These are phyloP conservation scores for Hypotaenidia philippensis DNA, from an alignment of 2,797 vertebrate species.

Conservation along the genomic window DNA sequence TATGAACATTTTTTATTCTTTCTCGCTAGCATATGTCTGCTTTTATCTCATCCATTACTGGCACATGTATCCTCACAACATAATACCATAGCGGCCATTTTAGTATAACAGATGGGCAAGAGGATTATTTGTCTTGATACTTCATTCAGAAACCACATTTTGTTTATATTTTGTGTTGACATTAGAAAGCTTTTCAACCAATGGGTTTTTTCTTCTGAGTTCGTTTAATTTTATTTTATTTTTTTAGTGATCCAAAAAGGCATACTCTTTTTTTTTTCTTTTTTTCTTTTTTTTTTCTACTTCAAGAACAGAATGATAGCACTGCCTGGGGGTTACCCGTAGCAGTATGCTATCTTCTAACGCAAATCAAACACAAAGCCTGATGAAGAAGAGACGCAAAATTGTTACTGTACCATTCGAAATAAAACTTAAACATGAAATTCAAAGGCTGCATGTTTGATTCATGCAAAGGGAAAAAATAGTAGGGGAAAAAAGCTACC, in stretches of 20 bases:
- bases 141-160: constrained; percentile 67
- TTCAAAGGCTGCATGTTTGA: constrained; percentile 34
- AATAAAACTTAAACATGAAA: constrained; percentile 9
- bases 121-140: constrained; percentile 65
- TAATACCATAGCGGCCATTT: constrained; percentile 23
- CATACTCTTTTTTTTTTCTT: not conserved
- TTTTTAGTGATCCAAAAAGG: constrained; percentile 50
- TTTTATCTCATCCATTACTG: constrained; percentile 38
- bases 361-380: constrained; percentile 43
- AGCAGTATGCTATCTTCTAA: constrained; percentile 27
- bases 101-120: constrained; percentile 75
- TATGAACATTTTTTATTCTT: constrained; percentile 54
- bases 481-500: not conserved
- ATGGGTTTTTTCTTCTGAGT: constrained; percentile 39
- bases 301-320: constrained; percentile 46
- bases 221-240: constrained; percentile 65
- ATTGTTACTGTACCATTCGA: constrained; percentile 1
- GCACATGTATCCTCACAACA: constrained; percentile 32
- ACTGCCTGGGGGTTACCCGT: constrained; percentile 63
- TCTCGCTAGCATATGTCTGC: constrained; percentile 53
- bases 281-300: not conserved
- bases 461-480: not conserved
- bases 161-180: constrained; percentile 78
- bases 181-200: constrained; percentile 74
- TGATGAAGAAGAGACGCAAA: constrained; percentile 51